Conservation (phyloP, 2,888 invertebrate genomes). For the Neoascia interrupta region DNA sequence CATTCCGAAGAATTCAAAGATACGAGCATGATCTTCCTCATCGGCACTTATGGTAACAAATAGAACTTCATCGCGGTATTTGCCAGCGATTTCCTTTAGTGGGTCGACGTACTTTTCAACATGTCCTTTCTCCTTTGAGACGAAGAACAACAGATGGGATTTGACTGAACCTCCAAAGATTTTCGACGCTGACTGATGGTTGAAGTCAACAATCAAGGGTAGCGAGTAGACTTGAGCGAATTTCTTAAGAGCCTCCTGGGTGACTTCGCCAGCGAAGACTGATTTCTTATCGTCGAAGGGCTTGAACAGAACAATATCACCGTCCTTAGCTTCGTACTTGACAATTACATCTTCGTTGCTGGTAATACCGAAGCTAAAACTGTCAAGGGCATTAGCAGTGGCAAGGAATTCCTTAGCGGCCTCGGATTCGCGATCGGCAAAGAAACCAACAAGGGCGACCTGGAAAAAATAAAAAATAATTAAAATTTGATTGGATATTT, state of each 20-base stretch:
- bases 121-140: slow-evolving; percentile 93
- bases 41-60: slow-evolving; percentile 97
- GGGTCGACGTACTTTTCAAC: slow-evolving; percentile 89
- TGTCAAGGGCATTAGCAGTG: slow-evolving; percentile 90
- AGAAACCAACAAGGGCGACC: slow-evolving; percentile 94
- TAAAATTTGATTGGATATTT: not conserved
- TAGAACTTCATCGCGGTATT: slow-evolving; percentile 94
- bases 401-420: slow-evolving; percentile 91
- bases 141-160: slow-evolving; percentile 96
- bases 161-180: slow-evolving; percentile 99
- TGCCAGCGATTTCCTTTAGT: slow-evolving; percentile 91
- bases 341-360: slow-evolving; percentile 87
- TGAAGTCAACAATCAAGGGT: slow-evolving; percentile 96
- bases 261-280: slow-evolving; percentile 85
- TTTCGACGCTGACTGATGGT: slow-evolving; percentile 97
- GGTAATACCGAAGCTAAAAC: slow-evolving; percentile 93
- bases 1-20: slow-evolving; percentile 99
- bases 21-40: slow-evolving; percentile 96
- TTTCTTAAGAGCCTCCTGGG: slow-evolving; percentile 86
- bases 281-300: slow-evolving; percentile 94
- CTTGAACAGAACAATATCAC: slow-evolving; percentile 93
- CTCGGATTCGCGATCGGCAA: slow-evolving; percentile 88
- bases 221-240: slow-evolving; percentile 92
- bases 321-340: slow-evolving; percentile 90
- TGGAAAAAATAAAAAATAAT: slow-evolving; percentile 76